Conservation (phyloP, 2,113 vertebrate genomes). For the Zootoca vivipara region DNA sequence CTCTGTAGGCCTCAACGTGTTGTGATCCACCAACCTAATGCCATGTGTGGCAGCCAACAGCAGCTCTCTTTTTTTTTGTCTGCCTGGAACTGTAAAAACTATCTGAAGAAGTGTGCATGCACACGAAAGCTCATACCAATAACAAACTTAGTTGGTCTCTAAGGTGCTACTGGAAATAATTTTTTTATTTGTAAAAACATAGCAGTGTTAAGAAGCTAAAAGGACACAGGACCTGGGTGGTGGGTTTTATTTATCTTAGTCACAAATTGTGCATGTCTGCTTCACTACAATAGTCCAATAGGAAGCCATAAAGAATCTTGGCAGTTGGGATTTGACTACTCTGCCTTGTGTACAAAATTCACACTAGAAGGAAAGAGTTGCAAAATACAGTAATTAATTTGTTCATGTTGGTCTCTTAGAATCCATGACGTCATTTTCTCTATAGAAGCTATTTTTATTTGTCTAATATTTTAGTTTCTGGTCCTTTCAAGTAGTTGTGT, state of each 20-base stretch:
- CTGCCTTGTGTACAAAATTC: not conserved
- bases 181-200: not conserved
- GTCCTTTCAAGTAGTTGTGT: not conserved
- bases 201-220: not conserved
- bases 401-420: not conserved
- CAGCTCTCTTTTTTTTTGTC: not conserved
- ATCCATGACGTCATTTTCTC: not conserved
- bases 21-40: not conserved
- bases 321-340: slow-evolving; percentile 25
- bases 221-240: not conserved
- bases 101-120: too few species aligned
- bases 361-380: not conserved
- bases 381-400: not conserved
- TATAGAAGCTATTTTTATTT: not conserved
- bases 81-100: not conserved
- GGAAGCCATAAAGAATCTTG: slow-evolving; percentile 24
- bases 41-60: not conserved
- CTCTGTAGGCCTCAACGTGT: not conserved
- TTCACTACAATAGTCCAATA: not conserved
- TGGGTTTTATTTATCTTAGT: not conserved
- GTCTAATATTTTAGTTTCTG: not conserved
- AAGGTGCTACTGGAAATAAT: too few species aligned
- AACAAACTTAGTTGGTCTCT: too few species aligned
- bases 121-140: too few species aligned
- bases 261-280: slow-evolving; percentile 25